Evolutionary conservation across 2,797 vertebrate species (phyloP).

Genomic region (Falco rusticolus): DNA sequence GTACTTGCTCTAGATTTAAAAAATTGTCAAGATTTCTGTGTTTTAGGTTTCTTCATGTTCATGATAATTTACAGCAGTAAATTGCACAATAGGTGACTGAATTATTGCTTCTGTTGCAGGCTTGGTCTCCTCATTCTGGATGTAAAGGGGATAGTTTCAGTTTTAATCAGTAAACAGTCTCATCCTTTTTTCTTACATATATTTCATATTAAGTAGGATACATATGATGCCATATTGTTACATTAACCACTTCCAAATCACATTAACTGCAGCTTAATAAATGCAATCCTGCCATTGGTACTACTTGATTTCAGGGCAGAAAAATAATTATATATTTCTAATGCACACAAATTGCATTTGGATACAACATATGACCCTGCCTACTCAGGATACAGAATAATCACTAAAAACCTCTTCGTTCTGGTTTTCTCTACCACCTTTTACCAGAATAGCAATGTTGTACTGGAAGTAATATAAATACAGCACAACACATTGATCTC

Average conservation of each 20-base stretch:
- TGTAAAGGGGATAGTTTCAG: background rate
- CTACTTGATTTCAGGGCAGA: background rate
- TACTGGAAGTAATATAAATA: slow-evolving; percentile 12
- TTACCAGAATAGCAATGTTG: slow-evolving; percentile 42
- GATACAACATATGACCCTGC: background rate
- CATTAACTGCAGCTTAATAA: slow-evolving; percentile 23
- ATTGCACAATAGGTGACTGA: background rate
- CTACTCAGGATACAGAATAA: background rate
- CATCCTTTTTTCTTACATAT: background rate
- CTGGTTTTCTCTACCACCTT: background rate
- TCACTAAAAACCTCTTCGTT: slow-evolving; percentile 8
- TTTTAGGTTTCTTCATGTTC: background rate
- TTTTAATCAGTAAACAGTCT: background rate
- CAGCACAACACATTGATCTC: background rate
- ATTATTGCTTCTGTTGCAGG: background rate
- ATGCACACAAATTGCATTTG: slow-evolving; percentile 35
- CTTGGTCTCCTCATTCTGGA: background rate
- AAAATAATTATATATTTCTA: background rate
- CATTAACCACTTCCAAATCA: slow-evolving; percentile 34
- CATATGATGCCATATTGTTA: background rate
- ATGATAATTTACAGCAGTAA: background rate
- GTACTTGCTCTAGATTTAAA: background rate
- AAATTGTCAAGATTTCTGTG: background rate
- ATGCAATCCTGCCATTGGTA: background rate
- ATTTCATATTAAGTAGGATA: slow-evolving; percentile 13